Base-by-base conservation (phyloP, 1,140 invertebrate genomes). In the Danaus melanippus region DNA sequence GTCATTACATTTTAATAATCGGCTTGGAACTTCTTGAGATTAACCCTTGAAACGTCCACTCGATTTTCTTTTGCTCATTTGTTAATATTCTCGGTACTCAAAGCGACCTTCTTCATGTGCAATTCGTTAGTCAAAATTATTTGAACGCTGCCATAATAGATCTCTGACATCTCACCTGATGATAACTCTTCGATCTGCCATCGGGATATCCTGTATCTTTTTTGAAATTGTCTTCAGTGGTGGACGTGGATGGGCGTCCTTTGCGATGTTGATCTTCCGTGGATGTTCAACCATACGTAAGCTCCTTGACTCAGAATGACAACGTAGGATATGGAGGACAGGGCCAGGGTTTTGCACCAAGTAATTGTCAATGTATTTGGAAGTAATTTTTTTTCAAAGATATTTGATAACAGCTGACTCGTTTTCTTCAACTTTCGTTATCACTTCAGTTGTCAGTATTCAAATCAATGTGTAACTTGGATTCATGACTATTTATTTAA, bases 241-340 rank as follows among this genome's bases (percentile, higher is more conserved):
- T 49, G 44, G 55, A 55, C 21, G 56, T 51, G 40, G 42, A 50
- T 58, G 45, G 56, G 40, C 52, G 45, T 48, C 46, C 40, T 12
- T 64, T 46, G 46, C 44, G 51, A 52, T 52, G 52, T 63, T 53
- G 41, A 32, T 63, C 53, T 56, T 56, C 46, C 1, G 52, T 63
- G 2, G 49, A 53, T 44, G 49, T 63, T 63, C 54, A 57, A 6
- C 61, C 50, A 46, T 59, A 21, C n/a, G 53, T 53, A 53, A 64
- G 59, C 49, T 64, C 42, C 44, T 58, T 58, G 12, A 41, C 51
- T 45, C 56, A 62, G 11, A 51, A 41, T 55, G 48, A 55, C 12
- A 62, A 47, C 43, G 49, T 55, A 11, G 49, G 48, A 56, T 56
- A 49, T 32, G 50, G 56, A 32, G 42, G 42, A 42, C 47, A 46